Base-by-base conservation (phyloP, 2,113 vertebrate genomes). In the Ochotona princeps region DNA sequence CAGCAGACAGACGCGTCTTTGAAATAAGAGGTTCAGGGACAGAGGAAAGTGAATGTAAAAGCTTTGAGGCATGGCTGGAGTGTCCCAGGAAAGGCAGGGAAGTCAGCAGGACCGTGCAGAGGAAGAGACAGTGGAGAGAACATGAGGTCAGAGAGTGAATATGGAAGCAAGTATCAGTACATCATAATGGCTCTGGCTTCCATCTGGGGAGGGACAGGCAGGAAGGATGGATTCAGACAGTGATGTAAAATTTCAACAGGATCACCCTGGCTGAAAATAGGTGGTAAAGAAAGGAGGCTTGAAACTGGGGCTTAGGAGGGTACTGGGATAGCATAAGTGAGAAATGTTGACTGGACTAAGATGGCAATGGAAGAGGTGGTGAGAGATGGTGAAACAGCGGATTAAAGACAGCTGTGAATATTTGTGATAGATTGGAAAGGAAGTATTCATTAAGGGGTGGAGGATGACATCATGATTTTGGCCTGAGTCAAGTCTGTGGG, bases 11-110 rank as follows among this genome's bases (percentile, higher is more conserved):
- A 57, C 14, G 44, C 23, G 51, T 32, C 7, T 57, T 12, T 14
- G 32, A n/a, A n/a, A 28, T 4, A 23, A 10, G 26, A 63, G 10
- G 83, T 91, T 38, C 25, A 82, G 63, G 60, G 25, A 90, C 15
- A 82, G 67, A 94, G 67, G 65, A 86, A 78, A 89, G 18, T 25
- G 79, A 51, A 73, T 49, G 23, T 15, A 61, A 47, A 92, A 14
- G 44, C 17, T 21, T 1, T 13, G 70, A 80, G 73, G 8, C n/a
- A 69, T 47, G 69, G 13, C 69, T 14, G 28, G 18, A 49, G 2
- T 69, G n/a, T 47, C 93, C 28, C 35, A 54, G 35, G 35, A 86
- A 93, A 44, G 66, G 32, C 47, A 30, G 23, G 32, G 75, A 83
- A 60, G 26, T 14, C 51, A 60, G 17, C 23, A 61, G 28, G 49